Base-by-base conservation (phyloP, 2,888 invertebrate genomes). In the Euspilapteryx auroguttella region DNA sequence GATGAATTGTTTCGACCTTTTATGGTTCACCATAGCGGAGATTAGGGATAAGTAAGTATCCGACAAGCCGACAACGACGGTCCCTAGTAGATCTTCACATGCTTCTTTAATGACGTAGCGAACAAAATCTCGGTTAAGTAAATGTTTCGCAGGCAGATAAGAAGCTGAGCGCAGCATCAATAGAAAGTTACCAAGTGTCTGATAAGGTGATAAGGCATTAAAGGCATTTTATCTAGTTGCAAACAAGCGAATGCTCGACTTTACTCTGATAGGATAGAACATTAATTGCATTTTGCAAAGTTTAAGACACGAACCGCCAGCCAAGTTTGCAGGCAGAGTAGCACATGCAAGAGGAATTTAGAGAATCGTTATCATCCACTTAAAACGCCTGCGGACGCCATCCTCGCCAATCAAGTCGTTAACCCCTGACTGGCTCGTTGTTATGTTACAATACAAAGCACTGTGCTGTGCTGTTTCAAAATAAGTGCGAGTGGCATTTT, bases 351-450 rank as follows among this genome's bases (percentile, higher is more conserved):
- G 41, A 36, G 38, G 37, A 43, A 43, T 45, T 47, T 49, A 24
- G 45, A 42, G 42, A 29, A 23, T 54, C 44, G 55, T 55, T 61
- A 68, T 69, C 63, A 66, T 64, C 56, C 65, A 68, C 62, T 69
- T 69, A 68, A 51, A 23, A 9, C 2, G 6, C 10, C 47, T 55
- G 56, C n/a, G 40, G 54, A 55, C 59, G 65, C 58, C 64, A 61
- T 64, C 59, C 58, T 63, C 51, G 47, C 47, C 61, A 63, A 69
- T 68, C 64, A 65, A 58, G 58, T 66, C 55, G 62, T 71, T 71
- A 66, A 69, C 69, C 68, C 57, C 45, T 46, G 48, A 35, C 44
- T 36, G 40, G 24, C 35, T 33, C 38, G 33, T 40, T 33, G 37
- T 35, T 27, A n/a, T 24, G 17, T 17, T 26, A 21, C 21, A 21